phyloP scores from a whole-genome alignment of 1,140 invertebrate genomes.

The Antheraea mylitta region DNA sequence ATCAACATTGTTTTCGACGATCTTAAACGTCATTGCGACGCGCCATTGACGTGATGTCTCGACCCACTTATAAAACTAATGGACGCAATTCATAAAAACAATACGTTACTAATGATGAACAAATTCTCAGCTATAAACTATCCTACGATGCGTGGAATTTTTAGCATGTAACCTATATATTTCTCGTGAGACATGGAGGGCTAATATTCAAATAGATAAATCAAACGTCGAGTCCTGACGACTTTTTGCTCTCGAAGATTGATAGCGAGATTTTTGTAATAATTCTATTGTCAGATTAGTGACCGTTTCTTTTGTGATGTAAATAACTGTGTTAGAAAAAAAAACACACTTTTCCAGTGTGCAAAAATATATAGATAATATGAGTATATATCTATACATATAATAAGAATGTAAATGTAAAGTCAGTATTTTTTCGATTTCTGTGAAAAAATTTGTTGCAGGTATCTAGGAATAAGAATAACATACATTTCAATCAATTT shows the following conservation, averaged over 20 bases:
- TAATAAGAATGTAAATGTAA: no score
- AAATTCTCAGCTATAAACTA: slow-evolving; percentile 8
- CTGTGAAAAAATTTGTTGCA: no score
- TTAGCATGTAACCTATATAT: slow-evolving; percentile 11
- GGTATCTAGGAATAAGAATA: no score
- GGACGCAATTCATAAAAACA: slow-evolving; percentile 25
- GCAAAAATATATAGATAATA: no score
- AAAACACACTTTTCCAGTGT: neutral
- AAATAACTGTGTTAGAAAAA: slow-evolving; percentile 31
- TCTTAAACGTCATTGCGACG: neutral
- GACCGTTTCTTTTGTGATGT: slow-evolving; percentile 30
- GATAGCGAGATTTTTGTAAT: slow-evolving; percentile 50
- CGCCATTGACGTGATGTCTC: slow-evolving; percentile 8
- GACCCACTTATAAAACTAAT: slow-evolving; percentile 20
- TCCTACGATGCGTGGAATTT: neutral
- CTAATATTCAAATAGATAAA: slow-evolving; percentile 68
- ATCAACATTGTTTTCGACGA: neutral
- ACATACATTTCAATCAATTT: no score
- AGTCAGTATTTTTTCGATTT: no score
- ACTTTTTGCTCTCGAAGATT: slow-evolving; percentile 54
- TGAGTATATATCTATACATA: no score
- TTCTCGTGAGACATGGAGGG: slow-evolving; percentile 20
- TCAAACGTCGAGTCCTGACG: slow-evolving; percentile 47
- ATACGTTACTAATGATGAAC: slow-evolving; percentile 10
- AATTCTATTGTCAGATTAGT: slow-evolving; percentile 32